Conservation (phyloP, 2,888 invertebrate species). For the Epinotia bilunana region DNA sequence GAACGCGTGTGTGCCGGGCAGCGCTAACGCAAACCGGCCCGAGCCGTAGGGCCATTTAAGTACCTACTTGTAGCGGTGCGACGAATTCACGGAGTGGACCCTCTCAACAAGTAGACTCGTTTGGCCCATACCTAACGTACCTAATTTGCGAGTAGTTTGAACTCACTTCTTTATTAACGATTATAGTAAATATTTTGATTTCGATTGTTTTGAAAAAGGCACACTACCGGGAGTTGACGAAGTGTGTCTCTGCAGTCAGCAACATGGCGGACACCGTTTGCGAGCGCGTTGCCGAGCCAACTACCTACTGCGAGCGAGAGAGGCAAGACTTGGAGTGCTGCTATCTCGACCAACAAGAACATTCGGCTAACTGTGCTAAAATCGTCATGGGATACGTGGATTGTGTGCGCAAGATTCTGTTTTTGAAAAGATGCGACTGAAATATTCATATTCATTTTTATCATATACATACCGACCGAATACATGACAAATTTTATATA, state of each 20-base stretch:
- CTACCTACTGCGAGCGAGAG: slow-evolving; percentile 47
- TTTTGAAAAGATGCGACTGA: slow-evolving; percentile 4
- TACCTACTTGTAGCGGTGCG: too few species aligned
- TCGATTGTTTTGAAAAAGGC: slow-evolving; percentile 16
- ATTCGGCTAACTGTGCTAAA: slow-evolving; percentile 52
- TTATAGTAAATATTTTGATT: background rate
- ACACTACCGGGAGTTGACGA: slow-evolving; percentile 50
- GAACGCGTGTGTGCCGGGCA: too few species aligned
- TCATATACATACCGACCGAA: background rate
- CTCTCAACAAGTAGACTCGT: too few species aligned
- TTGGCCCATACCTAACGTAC: too few species aligned
- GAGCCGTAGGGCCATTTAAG: too few species aligned
- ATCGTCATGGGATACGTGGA: slow-evolving; percentile 50
- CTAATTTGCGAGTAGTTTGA: too few species aligned
- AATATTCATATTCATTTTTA: background rate
- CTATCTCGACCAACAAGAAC: slow-evolving; percentile 45
- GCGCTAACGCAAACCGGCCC: too few species aligned
- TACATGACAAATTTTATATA: too few species aligned
- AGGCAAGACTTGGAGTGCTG: slow-evolving; percentile 50
- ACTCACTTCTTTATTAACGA: too few species aligned
- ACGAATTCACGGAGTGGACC: too few species aligned
- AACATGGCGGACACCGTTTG: slow-evolving; percentile 33
- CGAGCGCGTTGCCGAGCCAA: slow-evolving; percentile 5
- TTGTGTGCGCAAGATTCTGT: slow-evolving; percentile 52
- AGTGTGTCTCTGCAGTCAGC: slow-evolving; percentile 45